Percentiles rank a stretch among this genome's conserved stretches.
Conservation (phyloP, 2,888 invertebrate genomes). For the Athripsodes cinereus region DNA sequence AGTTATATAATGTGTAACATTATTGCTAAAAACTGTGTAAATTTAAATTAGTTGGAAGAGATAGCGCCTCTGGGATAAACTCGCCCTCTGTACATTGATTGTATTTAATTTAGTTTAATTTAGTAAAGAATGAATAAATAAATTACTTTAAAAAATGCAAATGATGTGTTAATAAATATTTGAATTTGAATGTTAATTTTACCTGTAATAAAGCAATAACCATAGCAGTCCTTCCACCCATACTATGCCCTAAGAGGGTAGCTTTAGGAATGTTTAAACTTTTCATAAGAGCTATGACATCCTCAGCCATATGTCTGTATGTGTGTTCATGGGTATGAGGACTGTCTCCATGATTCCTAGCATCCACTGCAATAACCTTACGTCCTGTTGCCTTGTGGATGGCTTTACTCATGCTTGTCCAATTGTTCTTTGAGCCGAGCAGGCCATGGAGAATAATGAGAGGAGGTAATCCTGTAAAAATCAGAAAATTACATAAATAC, state of each 20-base stretch:
- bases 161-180: not conserved
- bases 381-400: conserved; percentile 58
- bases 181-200: conserved; percentile 1
- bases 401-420: conserved; percentile 73
- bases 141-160: too few relatives aligned
- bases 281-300: conserved; percentile 61
- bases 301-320: conserved; percentile 69
- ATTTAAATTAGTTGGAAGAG: too few relatives aligned
- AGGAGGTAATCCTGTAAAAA: conserved; percentile 43
- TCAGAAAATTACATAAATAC: too few relatives aligned
- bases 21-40: too few relatives aligned
- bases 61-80: too few relatives aligned
- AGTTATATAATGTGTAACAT: too few relatives aligned
- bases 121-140: too few relatives aligned
- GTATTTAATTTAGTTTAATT: too few relatives aligned
- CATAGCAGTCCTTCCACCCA: conserved; percentile 95
- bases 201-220: conserved; percentile 69
- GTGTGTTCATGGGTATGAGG: conserved; percentile 68
- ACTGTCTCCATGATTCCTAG: conserved; percentile 93
- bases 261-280: conserved; percentile 58
- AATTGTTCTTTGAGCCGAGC: conserved; percentile 80
- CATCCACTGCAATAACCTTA: conserved; percentile 75
- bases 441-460: conserved; percentile 82
- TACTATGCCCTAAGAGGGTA: conserved; percentile 82
- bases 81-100: too few relatives aligned